phyloP scores from a whole-genome alignment of 2,797 vertebrate genomes.

The Coccyzus lansbergi region DNA sequence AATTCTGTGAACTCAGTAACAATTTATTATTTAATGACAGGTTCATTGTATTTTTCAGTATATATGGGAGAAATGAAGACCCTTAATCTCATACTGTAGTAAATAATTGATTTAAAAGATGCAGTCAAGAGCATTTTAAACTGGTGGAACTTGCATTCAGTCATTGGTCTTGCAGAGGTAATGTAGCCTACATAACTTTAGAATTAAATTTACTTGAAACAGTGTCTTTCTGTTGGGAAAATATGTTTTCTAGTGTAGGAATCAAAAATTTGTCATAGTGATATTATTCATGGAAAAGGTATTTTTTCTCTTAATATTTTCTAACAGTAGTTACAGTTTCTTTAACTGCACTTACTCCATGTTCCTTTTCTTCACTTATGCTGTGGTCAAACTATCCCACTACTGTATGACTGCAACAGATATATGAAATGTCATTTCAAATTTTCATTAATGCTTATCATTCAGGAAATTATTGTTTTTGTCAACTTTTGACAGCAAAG shows the following conservation, averaged over 20 bases:
- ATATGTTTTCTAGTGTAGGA: neutral
- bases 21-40: neutral
- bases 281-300: neutral
- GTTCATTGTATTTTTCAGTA: neutral
- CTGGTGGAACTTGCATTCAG: neutral
- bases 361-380: neutral
- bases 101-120: neutral
- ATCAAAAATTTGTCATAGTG: rapidly evolving
- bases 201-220: neutral
- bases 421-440: neutral
- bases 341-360: neutral
- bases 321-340: neutral
- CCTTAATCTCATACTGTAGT: neutral
- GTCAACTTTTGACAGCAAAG: neutral
- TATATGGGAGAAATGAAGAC: neutral
- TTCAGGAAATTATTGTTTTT: neutral
- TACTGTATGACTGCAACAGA: neutral
- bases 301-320: neutral
- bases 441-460: neutral
- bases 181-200: neutral
- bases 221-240: neutral
- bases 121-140: neutral
- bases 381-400: neutral
- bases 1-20: neutral
- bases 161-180: neutral